Conservation (phyloP, 2,113 vertebrate species). For the Donacobius atricapilla region DNA sequence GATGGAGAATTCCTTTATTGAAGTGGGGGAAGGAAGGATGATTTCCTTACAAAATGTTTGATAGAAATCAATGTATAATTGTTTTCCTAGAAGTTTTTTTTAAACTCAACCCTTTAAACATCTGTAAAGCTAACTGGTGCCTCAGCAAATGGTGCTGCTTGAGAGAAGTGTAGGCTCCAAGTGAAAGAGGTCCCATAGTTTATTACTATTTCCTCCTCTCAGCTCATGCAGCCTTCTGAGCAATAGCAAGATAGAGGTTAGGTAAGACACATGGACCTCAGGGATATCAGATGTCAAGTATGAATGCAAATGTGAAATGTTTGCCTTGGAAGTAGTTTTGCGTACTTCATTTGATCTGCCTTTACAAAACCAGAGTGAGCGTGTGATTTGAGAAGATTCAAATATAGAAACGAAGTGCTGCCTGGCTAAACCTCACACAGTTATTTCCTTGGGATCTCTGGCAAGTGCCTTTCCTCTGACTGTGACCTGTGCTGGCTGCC, state of each 20-base stretch:
- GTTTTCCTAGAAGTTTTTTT: not conserved
- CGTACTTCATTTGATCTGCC: not conserved
- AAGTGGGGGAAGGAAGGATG: not conserved
- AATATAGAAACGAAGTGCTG: not conserved
- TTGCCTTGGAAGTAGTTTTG: not conserved
- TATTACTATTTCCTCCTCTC: not conserved
- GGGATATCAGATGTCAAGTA: not conserved
- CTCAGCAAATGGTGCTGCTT: not conserved
- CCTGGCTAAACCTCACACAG: not conserved
- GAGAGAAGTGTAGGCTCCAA: not conserved
- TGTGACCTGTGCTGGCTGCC: not conserved
- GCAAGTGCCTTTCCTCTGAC: not conserved
- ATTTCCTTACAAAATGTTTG: not conserved
- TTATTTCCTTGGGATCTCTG: not conserved
- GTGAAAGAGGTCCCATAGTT: not conserved
- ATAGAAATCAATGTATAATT: not conserved
- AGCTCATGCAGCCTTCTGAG: not conserved
- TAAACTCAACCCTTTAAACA: not conserved
- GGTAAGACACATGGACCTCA: not conserved
- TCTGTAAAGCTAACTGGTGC: not conserved
- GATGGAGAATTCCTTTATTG: constrained; percentile 1
- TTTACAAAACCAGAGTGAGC: not conserved
- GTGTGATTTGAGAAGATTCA: not conserved
- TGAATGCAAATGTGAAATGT: not conserved
- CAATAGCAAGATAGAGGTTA: not conserved